Conservation (phyloP, 2,113 vertebrate species). For the Brachionichthys hirsutus region DNA sequence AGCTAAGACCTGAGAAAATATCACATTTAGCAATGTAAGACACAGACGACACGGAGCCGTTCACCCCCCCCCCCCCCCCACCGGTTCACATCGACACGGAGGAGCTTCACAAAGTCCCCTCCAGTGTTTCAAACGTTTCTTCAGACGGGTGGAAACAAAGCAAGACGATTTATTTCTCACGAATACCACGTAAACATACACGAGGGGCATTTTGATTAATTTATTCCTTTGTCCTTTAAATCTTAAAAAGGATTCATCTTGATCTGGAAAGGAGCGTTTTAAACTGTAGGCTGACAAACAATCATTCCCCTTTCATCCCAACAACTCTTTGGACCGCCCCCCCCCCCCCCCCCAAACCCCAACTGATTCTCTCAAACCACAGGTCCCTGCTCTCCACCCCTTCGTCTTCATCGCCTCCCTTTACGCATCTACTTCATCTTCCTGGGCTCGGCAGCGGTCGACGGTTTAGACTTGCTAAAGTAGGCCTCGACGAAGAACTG, state of each 20-base stretch:
- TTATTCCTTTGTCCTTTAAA: neutral
- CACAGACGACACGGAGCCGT: conserved; percentile 57
- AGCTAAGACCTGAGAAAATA: conserved; percentile 76
- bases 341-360: conserved; percentile 1
- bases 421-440: conserved; percentile 66
- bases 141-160: conserved; percentile 41
- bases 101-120: conserved; percentile 33
- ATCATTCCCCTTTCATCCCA: conserved; percentile 26
- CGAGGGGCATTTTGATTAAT: conserved; percentile 17
- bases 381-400: conserved; percentile 76
- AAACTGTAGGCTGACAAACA: conserved; percentile 57
- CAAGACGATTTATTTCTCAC: too few relatives aligned
- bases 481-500: conserved; percentile 99
- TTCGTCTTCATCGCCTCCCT: conserved; percentile 61
- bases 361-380: conserved; percentile 28
- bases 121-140: conserved; percentile 32
- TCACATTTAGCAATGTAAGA: conserved; percentile 64
- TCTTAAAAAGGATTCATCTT: conserved; percentile 44
- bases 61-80: conserved; percentile 29
- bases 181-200: conserved; percentile 54
- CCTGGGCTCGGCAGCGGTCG: conserved; percentile 47
- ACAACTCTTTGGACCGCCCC: neutral
- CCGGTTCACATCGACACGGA: conserved; percentile 21
- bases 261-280: conserved; percentile 52
- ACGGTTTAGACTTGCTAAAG: conserved; percentile 83